These are phyloP conservation scores for Bombyx huttoni DNA, from an alignment of 2,888 invertebrate species.

Conservation along the genomic window DNA sequence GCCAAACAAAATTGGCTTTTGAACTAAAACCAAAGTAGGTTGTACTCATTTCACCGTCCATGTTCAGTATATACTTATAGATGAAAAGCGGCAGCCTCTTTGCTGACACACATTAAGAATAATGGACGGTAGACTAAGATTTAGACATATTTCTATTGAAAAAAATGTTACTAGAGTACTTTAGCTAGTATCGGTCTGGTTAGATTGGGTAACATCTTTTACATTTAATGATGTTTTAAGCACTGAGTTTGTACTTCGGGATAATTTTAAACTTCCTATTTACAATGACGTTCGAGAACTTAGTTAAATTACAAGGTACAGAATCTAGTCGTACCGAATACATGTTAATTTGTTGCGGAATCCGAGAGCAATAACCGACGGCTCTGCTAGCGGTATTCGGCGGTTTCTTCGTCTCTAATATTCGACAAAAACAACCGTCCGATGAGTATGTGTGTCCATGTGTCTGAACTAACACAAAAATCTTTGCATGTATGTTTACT, in stretches of 20 bases:
- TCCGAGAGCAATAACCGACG: constrained; percentile 70
- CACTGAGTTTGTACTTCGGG: too few species aligned
- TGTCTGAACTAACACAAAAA: constrained; percentile 29
- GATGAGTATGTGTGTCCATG: constrained; percentile 28
- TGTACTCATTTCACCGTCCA: not conserved
- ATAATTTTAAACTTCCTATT: too few species aligned
- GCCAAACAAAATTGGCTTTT: not conserved
- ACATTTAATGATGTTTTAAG: too few species aligned
- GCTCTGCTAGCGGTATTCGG: constrained; percentile 65
- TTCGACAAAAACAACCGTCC: constrained; percentile 57
- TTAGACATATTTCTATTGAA: not conserved
- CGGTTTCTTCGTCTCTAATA: constrained; percentile 62
- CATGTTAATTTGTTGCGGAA: constrained; percentile 73
- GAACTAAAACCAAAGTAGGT: constrained; percentile 3
- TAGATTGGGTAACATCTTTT: too few species aligned
- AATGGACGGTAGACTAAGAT: not conserved
- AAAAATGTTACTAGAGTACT: not conserved
- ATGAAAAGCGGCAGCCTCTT: not conserved
- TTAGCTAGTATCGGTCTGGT: not conserved
- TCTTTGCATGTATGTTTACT: constrained; percentile 32
- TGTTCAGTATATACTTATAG: not conserved
- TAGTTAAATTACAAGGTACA: constrained; percentile 57
- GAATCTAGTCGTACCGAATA: constrained; percentile 68
- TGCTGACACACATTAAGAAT: constrained; percentile 2
- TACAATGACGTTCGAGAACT: not conserved